Evolutionary conservation across 2,797 vertebrate genomes (phyloP).

Genomic region (Lindbergichthys nudifrons): DNA sequence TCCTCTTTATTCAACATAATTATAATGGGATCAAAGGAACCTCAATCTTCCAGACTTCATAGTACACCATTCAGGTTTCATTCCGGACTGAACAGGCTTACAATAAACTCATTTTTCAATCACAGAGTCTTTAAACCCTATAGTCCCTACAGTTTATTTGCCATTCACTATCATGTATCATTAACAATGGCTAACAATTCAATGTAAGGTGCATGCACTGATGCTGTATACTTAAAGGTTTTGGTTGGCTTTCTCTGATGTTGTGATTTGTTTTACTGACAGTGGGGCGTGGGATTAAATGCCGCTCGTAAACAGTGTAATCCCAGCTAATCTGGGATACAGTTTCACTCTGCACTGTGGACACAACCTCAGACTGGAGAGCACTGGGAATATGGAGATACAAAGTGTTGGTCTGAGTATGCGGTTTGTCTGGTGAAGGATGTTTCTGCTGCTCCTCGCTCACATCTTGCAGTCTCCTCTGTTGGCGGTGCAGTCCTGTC

Average conservation of each 20-base stretch:
- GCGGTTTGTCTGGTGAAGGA: slow-evolving; percentile 66
- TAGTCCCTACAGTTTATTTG: too few relatives aligned
- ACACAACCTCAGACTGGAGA: slow-evolving; percentile 42
- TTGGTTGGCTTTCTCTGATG: slow-evolving; percentile 21
- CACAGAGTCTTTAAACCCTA: too few relatives aligned
- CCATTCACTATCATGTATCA: too few relatives aligned
- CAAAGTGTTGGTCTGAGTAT: slow-evolving; percentile 6
- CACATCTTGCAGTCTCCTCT: slow-evolving; percentile 79
- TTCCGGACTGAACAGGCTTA: too few relatives aligned
- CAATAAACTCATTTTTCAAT: too few relatives aligned
- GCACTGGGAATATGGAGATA: slow-evolving; percentile 48
- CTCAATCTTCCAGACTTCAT: too few relatives aligned
- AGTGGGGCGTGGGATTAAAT: slow-evolving; percentile 69
- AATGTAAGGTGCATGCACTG: too few relatives aligned
- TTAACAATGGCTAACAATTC: too few relatives aligned
- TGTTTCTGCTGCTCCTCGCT: slow-evolving; percentile 83
- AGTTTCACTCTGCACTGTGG: slow-evolving; percentile 63
- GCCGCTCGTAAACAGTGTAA: slow-evolving; percentile 66
- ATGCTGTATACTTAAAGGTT: background rate
- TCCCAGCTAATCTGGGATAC: slow-evolving; percentile 81
- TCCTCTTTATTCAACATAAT: too few relatives aligned
- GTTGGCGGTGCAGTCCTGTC: slow-evolving; percentile 80
- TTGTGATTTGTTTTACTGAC: slow-evolving; percentile 60
- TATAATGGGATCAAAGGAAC: too few relatives aligned
- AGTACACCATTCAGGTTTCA: too few relatives aligned